These are phyloP conservation scores for Climacteris rufus DNA, from an alignment of 2,113 vertebrate species.

Conservation along the genomic window DNA sequence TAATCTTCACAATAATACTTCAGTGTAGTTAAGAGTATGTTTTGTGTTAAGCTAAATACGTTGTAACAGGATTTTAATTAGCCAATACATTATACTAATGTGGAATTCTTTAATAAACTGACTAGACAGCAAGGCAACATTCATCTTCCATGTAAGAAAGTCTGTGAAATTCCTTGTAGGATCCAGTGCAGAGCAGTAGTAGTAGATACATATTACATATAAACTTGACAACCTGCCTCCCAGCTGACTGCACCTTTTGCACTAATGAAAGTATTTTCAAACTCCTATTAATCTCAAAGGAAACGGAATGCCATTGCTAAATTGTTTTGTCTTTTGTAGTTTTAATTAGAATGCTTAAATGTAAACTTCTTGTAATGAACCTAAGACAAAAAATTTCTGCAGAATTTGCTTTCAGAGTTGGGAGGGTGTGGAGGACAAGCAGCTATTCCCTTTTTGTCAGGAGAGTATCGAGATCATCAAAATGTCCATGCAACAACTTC, in stretches of 20 bases:
- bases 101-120: neutral
- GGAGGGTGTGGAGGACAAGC: neutral
- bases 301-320: neutral
- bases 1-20: neutral
- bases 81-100: neutral
- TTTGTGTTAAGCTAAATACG: neutral
- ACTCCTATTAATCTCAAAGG: neutral
- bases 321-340: neutral
- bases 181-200: neutral
- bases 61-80: conserved; percentile 10
- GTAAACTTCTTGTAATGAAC: neutral
- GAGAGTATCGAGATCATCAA: neutral
- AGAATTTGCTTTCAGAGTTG: neutral
- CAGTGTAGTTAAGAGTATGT: neutral
- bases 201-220: neutral
- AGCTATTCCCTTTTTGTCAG: neutral
- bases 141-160: neutral
- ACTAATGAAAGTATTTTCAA: neutral
- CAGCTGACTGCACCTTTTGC: neutral
- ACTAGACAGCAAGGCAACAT: neutral
- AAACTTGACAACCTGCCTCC: neutral
- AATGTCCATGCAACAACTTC: neutral
- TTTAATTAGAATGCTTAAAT: neutral
- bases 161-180: neutral
- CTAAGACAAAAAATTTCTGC: neutral